phyloP scores from a whole-genome alignment of 2,113 vertebrate genomes.

The Clarias gariepinus region DNA sequence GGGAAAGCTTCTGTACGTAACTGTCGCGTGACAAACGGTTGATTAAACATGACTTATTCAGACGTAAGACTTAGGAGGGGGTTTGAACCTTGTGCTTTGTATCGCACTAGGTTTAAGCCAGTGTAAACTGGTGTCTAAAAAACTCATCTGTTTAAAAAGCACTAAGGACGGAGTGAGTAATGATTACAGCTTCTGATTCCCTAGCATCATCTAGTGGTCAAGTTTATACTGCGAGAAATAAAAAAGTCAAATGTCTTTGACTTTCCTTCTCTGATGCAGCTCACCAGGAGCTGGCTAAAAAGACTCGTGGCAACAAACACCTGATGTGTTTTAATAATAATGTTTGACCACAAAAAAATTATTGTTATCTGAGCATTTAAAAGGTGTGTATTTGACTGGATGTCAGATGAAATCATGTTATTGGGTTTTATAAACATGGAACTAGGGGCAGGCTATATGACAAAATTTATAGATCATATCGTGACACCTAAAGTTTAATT shows the following conservation, averaged over 20 bases:
- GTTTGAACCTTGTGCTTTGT: background rate
- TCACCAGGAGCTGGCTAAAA: too few species aligned
- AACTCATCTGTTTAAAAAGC: background rate
- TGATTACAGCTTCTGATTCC: background rate
- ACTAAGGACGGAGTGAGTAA: background rate
- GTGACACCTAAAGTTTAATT: too few species aligned
- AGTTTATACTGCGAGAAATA: background rate
- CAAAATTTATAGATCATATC: background rate
- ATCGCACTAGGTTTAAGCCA: too few species aligned
- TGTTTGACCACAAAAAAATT: too few species aligned
- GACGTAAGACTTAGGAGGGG: too few species aligned
- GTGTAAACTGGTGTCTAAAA: background rate
- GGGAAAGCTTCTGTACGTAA: background rate
- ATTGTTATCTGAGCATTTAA: too few species aligned
- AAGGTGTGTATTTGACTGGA: background rate
- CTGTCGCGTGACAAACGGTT: background rate
- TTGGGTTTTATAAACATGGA: background rate
- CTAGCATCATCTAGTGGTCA: slow-evolving; percentile 28
- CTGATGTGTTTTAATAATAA: background rate
- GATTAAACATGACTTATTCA: background rate
- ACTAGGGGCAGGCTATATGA: background rate
- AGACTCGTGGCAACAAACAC: background rate
- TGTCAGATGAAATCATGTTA: background rate
- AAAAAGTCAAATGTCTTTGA: background rate
- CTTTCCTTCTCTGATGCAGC: background rate